Evolutionary conservation across 2,113 vertebrate genomes (phyloP).

Genomic region (Takifugu bimaculatus): DNA sequence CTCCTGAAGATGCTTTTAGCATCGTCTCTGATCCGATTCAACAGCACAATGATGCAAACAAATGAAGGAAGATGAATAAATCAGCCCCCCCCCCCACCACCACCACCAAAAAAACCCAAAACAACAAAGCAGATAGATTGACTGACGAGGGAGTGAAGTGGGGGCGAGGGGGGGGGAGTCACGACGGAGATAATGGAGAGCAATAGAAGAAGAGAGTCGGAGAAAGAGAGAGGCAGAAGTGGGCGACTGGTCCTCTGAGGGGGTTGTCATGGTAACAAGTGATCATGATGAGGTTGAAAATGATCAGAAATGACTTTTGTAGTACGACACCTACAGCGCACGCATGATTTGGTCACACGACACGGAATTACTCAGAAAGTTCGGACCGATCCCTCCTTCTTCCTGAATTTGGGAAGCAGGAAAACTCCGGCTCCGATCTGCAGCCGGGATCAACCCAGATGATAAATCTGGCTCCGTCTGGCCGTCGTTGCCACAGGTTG

Average conservation of each 20-base stretch:
- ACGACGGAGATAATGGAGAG: slow-evolving; percentile 40
- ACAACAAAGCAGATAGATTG: slow-evolving; percentile 7
- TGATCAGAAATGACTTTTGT: slow-evolving; percentile 57
- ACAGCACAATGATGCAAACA: not conserved
- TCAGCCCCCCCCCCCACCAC: not conserved
- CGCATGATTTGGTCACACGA: too few relatives aligned
- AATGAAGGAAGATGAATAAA: not conserved
- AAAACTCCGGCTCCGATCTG: too few relatives aligned
- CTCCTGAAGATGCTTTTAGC: not conserved
- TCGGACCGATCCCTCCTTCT: too few relatives aligned
- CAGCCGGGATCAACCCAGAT: too few relatives aligned
- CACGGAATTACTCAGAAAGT: too few relatives aligned
- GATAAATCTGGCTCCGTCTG: too few relatives aligned
- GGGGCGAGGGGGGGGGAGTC: slow-evolving; percentile 42
- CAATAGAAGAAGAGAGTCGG: slow-evolving; percentile 22
- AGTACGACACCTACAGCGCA: slow-evolving; percentile 27
- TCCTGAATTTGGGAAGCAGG: too few relatives aligned
- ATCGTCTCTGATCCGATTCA: not conserved
- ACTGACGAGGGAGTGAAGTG: slow-evolving; percentile 20
- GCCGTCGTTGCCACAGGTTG: too few relatives aligned
- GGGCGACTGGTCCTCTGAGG: slow-evolving; percentile 67
- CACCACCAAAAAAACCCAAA: not conserved
- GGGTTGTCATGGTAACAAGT: slow-evolving; percentile 76
- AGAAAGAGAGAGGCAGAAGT: slow-evolving; percentile 50
- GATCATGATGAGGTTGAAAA: slow-evolving; percentile 60